Evolutionary conservation across 2,113 vertebrate species (phyloP), one percentile per base, ranked within the genome.

Genomic region (Chunga burmeisteri): DNA sequence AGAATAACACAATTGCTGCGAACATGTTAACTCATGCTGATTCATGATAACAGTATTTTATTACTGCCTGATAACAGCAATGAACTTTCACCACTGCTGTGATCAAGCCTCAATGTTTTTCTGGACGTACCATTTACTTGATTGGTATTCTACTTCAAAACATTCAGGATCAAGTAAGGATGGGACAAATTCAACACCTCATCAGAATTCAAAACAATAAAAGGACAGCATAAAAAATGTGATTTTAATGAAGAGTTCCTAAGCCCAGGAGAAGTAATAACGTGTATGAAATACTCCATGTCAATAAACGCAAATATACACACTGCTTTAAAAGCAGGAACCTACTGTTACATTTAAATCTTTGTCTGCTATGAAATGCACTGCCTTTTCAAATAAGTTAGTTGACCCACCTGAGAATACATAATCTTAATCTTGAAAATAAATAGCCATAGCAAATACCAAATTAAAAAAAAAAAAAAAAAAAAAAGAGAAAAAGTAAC

Each of bases 41-140:
- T 38, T 90, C 70, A 55, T 29, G 10, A 8, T 59, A 95, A 90
- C 47, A 81, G 27, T 73, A 63, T 36, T 88, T 63, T 59, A 74
- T 88, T 93, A 83, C 32, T 68, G 65, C 13, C 34, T 81, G 52
- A 32, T 56, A 87, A 71, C 4, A 91, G n/a, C 55, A 94, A 93
- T 44, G 36, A 80, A 77, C 32, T 65, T 94, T 66, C 49, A 66
- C 10, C 27, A 61, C 9, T 90, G 75, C 56, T 56, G 26, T 88
- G 81, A 79, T 79, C n/a, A 88, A 80, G 19, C 8, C 6, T 47
- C 58, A 40, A 46, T 2, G 2, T 50, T 95, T 87, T 70, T 44
- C 18, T 36, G 32, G 18, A 70, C 0, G 0, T 12, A 80, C 55
- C 7, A 71, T 2, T 26, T 46, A 67, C 0, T 40, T 55, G 25